These are phyloP conservation scores for Penaeus chinensis DNA, from an alignment of 1,140 invertebrate species.

Conservation along the genomic window DNA sequence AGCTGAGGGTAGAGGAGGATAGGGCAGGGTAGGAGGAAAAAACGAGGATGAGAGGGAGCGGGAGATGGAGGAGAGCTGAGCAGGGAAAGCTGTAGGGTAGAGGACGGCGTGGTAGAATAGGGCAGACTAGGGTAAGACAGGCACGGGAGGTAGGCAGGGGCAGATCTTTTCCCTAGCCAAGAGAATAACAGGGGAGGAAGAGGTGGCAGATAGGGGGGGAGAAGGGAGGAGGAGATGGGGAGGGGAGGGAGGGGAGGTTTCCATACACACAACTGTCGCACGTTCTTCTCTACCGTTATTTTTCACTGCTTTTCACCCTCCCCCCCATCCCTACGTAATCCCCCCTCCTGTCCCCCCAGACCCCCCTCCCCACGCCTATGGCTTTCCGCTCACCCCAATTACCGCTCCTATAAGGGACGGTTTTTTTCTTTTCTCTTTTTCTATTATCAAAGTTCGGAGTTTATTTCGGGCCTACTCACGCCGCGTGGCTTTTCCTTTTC, in stretches of 20 bases:
- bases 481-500: too few species aligned
- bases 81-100: not conserved
- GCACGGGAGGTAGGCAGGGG: too few species aligned
- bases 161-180: too few species aligned
- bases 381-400: too few species aligned
- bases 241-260: not conserved
- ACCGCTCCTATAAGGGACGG: too few species aligned
- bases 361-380: too few species aligned
- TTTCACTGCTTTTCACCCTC: not conserved
- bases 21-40: not conserved
- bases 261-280: slow-evolving; percentile 4
- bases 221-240: too few species aligned
- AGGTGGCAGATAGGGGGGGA: not conserved
- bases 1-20: too few species aligned
- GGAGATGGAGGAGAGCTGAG: not conserved
- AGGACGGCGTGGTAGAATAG: not conserved
- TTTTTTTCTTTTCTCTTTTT: too few species aligned
- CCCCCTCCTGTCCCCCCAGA: too few species aligned
- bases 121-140: not conserved
- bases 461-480: too few species aligned
- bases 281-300: slow-evolving; percentile 4
- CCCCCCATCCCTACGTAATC: not conserved
- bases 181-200: not conserved
- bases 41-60: not conserved
- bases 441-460: too few species aligned